Conservation (phyloP, 2,797 vertebrate genomes). For the Knipowitschia caucasica region DNA sequence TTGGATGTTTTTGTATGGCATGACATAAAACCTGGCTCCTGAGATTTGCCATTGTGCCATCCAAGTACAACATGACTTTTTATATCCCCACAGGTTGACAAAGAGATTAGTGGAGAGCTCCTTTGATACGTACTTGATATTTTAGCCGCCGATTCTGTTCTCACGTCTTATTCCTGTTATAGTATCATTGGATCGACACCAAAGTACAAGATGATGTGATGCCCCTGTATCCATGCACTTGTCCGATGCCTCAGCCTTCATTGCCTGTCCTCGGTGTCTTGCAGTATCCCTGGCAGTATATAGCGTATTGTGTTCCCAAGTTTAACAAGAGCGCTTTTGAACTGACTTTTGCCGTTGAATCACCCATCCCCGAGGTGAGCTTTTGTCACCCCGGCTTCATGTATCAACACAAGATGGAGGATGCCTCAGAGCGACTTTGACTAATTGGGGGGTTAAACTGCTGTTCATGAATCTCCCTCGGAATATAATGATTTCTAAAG, state of each 20-base stretch:
- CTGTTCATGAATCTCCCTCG: constrained; percentile 73
- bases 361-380: constrained; percentile 66
- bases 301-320: constrained; percentile 72
- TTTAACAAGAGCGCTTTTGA: constrained; percentile 81
- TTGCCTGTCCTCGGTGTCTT: constrained; percentile 46
- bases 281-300: constrained; percentile 56
- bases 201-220: constrained; percentile 45
- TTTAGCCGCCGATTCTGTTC: constrained; percentile 23
- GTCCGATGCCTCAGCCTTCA: constrained; percentile 43
- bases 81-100: background rate
- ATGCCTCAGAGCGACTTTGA: constrained; percentile 78
- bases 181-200: constrained; percentile 37
- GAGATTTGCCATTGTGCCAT: constrained; percentile 1
- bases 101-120: background rate
- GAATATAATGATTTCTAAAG: constrained; percentile 80
- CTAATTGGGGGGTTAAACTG: constrained; percentile 79
- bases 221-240: constrained; percentile 44
- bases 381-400: constrained; percentile 73
- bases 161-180: constrained; percentile 27
- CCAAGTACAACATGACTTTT: constrained; percentile 1
- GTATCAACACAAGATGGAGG: constrained; percentile 75
- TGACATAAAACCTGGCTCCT: constrained; percentile 6
- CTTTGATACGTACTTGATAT: constrained; percentile 14
- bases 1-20: background rate
- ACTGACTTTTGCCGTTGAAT: constrained; percentile 74